A percentile compares a stretch with the other conserved stretches of the same genome.
These are phyloP conservation scores for Gnathonemus longibarbis DNA, from an alignment of 2,113 vertebrate genomes.

Conservation along the genomic window DNA sequence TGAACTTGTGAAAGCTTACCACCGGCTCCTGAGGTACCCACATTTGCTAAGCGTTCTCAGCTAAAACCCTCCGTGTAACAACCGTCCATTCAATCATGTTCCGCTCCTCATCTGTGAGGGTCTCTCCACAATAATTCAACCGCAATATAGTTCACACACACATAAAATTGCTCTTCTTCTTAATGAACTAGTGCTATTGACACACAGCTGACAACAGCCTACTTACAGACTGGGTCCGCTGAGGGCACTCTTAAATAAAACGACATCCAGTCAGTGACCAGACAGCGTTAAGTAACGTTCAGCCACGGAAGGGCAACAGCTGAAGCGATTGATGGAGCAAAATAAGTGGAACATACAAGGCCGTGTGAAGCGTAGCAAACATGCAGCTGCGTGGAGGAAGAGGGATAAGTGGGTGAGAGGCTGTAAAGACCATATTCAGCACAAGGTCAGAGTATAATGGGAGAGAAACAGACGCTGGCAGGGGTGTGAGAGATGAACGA, in stretches of 20 bases:
- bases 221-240: not conserved
- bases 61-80: not conserved
- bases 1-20: not conserved
- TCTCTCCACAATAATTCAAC: not conserved
- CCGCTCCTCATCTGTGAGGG: not conserved
- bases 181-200: not conserved
- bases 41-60: not conserved
- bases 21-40: not conserved
- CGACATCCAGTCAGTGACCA: not conserved
- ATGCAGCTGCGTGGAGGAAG: not conserved
- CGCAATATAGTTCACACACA: not conserved
- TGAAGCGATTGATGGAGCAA: not conserved
- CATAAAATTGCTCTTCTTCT: not conserved
- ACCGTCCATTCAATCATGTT: not conserved
- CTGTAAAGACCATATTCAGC: not conserved
- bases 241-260: not conserved
- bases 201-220: not conserved
- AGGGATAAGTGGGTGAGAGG: not conserved
- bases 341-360: not conserved
- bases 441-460: not conserved
- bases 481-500: not conserved
- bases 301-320: not conserved
- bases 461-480: not conserved
- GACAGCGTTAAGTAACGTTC: not conserved
- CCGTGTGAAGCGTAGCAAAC: not conserved